A percentile compares a stretch with the other conserved stretches of the same genome.
Conservation (phyloP, 2,888 invertebrate genomes). For the Oscheius myriophilus region DNA sequence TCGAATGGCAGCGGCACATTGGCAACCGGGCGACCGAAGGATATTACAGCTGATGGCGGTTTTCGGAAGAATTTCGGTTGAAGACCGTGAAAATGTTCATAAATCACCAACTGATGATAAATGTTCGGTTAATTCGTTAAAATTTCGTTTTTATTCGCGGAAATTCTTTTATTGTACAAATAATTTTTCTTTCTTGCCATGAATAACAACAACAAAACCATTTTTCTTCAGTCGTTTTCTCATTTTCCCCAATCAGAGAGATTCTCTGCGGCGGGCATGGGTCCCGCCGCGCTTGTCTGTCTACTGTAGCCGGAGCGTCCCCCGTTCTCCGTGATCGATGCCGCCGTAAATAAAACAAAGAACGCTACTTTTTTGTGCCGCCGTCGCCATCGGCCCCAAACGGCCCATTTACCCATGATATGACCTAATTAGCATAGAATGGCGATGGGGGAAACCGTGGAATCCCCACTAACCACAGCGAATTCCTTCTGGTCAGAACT, state of each 20-base stretch:
- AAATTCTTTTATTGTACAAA: background rate
- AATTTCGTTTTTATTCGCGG: background rate
- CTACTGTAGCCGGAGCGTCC: background rate
- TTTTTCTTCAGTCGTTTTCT: no score
- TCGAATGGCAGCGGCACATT: constrained; percentile 17
- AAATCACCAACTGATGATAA: no score
- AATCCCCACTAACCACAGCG: no score
- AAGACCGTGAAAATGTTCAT: no score
- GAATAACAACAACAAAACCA: background rate
- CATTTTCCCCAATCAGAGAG: background rate
- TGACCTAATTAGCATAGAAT: background rate
- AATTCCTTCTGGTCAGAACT: no score
- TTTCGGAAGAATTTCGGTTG: no score
- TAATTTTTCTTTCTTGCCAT: background rate
- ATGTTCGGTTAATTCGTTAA: background rate
- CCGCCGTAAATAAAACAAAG: no score
- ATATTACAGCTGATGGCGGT: no score
- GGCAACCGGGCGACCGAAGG: background rate
- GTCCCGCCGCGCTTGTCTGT: constrained; percentile 10
- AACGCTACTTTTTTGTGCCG: background rate
- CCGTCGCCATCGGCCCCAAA: background rate
- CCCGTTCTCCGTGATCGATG: background rate
- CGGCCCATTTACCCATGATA: background rate
- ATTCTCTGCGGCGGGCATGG: background rate
- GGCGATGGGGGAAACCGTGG: background rate